Conservation (phyloP, 2,113 vertebrate species). For the Montifringilla adamsi region DNA sequence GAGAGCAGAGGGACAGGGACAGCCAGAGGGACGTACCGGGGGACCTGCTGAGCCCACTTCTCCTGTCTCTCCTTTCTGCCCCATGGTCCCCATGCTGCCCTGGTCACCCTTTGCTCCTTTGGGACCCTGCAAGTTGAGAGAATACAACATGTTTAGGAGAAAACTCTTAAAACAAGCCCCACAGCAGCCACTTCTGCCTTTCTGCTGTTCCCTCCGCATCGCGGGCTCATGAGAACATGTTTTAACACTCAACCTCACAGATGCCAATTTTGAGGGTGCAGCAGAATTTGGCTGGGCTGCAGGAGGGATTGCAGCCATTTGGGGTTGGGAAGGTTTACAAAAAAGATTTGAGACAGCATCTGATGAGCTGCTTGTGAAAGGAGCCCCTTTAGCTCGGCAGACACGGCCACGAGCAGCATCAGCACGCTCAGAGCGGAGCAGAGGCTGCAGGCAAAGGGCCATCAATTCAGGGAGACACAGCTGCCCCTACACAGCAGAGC, state of each 20-base stretch:
- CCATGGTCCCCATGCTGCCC: conserved; percentile 76
- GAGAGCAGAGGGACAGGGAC: neutral
- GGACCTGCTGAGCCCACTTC: conserved; percentile 85
- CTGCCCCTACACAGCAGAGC: neutral
- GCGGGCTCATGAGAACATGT: accelerated
- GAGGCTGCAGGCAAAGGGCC: neutral
- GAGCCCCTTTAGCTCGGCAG: neutral
- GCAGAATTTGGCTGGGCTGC: neutral
- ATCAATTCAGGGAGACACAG: neutral
- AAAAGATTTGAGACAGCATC: neutral
- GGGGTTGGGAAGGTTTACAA: neutral
- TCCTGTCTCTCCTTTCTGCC: conserved; percentile 85
- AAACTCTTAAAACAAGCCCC: neutral
- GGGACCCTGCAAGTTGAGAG: conserved; percentile 74
- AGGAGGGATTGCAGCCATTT: neutral
- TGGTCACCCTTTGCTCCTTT: conserved; percentile 83
- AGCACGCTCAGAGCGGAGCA: neutral
- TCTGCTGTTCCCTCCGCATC: accelerated
- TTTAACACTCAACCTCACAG: neutral
- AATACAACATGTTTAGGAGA: neutral
- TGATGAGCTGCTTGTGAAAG: neutral
- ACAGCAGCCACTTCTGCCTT: neutral
- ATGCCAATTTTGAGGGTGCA: neutral
- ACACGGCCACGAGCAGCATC: accelerated
- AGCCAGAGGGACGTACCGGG: conserved; percentile 72